Percentiles rank a stretch among this genome's conserved stretches.
phyloP scores from a whole-genome alignment of 2,797 vertebrate genomes.

The Erethizon dorsatum region DNA sequence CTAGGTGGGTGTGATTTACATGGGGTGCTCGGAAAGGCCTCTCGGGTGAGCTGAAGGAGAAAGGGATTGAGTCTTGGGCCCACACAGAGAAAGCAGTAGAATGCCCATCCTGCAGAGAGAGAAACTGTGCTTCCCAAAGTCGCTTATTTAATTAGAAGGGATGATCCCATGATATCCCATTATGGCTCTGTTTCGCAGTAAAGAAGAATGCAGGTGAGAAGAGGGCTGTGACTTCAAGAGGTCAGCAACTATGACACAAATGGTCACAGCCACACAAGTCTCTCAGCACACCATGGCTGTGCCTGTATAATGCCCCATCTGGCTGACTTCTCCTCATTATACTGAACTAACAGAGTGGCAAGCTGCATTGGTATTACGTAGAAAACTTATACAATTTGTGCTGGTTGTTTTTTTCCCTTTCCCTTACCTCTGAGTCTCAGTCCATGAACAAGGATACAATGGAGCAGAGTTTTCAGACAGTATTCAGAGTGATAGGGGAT shows the following conservation, averaged over 20 bases:
- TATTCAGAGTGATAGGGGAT: neutral
- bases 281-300: neutral
- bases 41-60: neutral
- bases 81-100: neutral
- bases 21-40: neutral
- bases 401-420: neutral
- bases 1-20: neutral
- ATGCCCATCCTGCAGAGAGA: neutral
- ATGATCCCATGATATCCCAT: neutral
- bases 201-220: neutral
- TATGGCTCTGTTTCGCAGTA: neutral
- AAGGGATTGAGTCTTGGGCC: neutral
- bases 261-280: accelerated
- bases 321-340: neutral
- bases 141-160: neutral
- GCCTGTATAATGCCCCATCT: accelerated
- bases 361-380: accelerated
- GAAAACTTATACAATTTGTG: neutral
- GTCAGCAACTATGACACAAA: neutral
- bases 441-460: neutral
- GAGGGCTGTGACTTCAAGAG: neutral
- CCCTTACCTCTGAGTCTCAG: neutral
- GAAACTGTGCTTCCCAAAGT: neutral
- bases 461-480: neutral
- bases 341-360: neutral